A percentile compares a stretch with the other conserved stretches of the same genome.
These are phyloP conservation scores for Dendrocincla tyrannina DNA, from an alignment of 2,797 vertebrate species.

Conservation along the genomic window DNA sequence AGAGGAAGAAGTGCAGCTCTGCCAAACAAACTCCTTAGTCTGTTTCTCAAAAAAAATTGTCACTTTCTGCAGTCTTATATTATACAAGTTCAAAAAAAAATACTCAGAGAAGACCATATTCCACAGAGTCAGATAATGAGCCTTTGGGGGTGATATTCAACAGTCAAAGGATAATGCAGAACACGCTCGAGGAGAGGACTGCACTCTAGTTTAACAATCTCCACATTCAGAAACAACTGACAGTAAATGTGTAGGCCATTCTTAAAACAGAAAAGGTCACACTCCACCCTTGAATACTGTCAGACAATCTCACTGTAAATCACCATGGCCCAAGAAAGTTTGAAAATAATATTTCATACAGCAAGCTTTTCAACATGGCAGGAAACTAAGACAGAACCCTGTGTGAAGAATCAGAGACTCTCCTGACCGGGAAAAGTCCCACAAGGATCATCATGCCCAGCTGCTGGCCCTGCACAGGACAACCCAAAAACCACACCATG, in stretches of 20 bases:
- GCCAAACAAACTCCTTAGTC: neutral
- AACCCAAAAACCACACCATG: neutral
- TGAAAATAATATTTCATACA: neutral
- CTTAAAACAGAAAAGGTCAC: neutral
- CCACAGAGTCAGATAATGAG: neutral
- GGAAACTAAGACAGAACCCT: neutral
- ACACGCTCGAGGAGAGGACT: neutral
- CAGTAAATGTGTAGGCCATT: neutral
- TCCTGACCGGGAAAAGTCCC: neutral
- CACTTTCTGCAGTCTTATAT: neutral
- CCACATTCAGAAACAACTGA: neutral
- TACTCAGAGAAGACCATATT: neutral
- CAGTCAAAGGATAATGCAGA: neutral
- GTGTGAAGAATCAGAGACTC: neutral
- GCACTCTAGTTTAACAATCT: neutral
- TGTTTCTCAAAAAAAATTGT: neutral
- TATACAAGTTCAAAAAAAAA: neutral
- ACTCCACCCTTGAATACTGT: neutral
- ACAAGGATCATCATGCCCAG: neutral
- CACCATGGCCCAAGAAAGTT: neutral
- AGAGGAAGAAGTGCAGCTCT: neutral
- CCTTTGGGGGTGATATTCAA: neutral
- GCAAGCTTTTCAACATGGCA: neutral
- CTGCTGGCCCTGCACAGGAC: neutral
- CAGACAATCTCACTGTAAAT: neutral